Evolutionary conservation across 2,797 vertebrate species (phyloP).

Genomic region (Margarornis squamiger): DNA sequence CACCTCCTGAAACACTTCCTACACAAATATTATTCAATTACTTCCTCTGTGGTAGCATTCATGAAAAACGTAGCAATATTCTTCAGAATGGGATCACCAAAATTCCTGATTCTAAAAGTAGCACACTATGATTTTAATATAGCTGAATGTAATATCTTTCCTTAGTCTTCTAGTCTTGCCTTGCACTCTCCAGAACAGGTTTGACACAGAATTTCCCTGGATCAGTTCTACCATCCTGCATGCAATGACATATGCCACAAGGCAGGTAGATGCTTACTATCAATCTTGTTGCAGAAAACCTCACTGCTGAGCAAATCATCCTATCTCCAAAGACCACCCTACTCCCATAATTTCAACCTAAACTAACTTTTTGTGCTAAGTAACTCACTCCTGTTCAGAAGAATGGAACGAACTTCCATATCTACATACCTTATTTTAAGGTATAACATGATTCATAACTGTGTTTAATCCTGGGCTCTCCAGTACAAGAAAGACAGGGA

Average conservation of each 20-base stretch:
- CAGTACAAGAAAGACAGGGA: neutral
- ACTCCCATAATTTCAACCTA: neutral
- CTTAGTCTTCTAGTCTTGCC: neutral
- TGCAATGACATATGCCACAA: neutral
- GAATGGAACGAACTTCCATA: neutral
- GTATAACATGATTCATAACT: neutral
- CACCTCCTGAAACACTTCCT: neutral
- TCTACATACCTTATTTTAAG: neutral
- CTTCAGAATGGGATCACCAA: neutral
- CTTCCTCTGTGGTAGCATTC: neutral
- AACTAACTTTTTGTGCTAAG: neutral
- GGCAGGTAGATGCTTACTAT: neutral
- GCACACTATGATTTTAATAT: neutral
- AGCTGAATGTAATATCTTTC: neutral
- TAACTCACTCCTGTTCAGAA: neutral
- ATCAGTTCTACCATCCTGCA: neutral
- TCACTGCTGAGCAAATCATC: neutral
- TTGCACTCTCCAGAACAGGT: neutral
- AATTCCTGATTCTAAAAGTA: neutral
- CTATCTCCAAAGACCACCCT: neutral
- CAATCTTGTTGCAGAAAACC: neutral
- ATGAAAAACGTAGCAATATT: neutral
- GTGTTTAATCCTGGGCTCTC: neutral
- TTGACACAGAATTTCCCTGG: neutral
- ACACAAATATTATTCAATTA: neutral